Evolutionary conservation across 1,140 invertebrate species (phyloP), one percentile per base, ranked within the genome.

Genomic region (Drosophila pruinosa): DNA sequence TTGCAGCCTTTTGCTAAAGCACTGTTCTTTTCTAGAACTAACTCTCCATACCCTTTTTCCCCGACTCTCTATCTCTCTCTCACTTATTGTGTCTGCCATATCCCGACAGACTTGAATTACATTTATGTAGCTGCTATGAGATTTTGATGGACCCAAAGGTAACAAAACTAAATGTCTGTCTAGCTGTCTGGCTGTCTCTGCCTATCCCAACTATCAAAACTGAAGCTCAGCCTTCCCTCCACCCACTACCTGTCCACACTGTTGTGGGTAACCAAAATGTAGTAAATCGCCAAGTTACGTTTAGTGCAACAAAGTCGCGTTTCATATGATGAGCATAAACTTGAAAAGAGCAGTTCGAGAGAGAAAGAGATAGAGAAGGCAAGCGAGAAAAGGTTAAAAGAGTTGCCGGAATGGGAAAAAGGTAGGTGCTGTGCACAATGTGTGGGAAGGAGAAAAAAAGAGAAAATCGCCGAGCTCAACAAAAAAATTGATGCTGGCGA

Each of bases 261-360:
- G 43, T 39, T 85, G 78, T 70, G 79, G 78, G 47, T 64, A 71
- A 81, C 65, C 64, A 64, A 75, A 85, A 85, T 68, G 81, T 81
- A 81, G 81, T 88, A 88, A 86, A 86, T 81, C 73, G 72, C 36
- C 78, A 65, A 86, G 63, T 86, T 76, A 70, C 56, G 76, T 76
- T 88, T 81, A 78, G 82, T 86, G 81, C 81, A 88, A 86, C 81
- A 86, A 88, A 75, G 82, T 86, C 73, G 81, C 81, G 58, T 68
- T 75, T 81, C 82, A 67, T 75, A 74, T 81, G 74, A 77, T 41
- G 63, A 79, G 78, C 74, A 75, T 88, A 81, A 86, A 56, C 47
- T 45, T 53, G 24, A 54, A 28, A n/a, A 15, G 36, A 38, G n/a
- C 15, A 31, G 22, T 17, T 1, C 17, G 14, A 36, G 6, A 8